phyloP scores from a whole-genome alignment of 2,797 vertebrate genomes.

The Cynodonichthys magdalenae region DNA sequence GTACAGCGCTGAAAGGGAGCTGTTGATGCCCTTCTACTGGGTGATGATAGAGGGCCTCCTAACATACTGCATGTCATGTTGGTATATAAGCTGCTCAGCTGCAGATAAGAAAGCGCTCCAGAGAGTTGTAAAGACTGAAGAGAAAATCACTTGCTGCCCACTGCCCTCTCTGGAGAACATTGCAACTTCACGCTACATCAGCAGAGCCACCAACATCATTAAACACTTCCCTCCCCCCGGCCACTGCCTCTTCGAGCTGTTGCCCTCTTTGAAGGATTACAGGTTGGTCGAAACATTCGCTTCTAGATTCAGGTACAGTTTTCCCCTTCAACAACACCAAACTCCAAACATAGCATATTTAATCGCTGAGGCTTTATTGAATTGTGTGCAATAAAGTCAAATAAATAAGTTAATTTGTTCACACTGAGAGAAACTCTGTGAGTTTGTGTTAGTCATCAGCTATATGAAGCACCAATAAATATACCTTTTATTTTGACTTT shows the following conservation, averaged over 20 bases:
- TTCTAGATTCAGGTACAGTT: background rate
- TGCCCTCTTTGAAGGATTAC: background rate
- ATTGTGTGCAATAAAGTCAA: background rate
- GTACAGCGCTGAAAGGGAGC: background rate
- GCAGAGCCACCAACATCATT: background rate
- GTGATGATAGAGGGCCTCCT: background rate
- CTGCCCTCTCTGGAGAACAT: constrained; percentile 6
- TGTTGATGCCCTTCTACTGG: background rate
- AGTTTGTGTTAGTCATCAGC: background rate
- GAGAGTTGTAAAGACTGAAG: background rate
- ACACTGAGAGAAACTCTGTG: background rate
- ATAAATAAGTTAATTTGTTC: too few species aligned
- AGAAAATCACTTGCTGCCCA: constrained; percentile 2
- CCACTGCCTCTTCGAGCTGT: background rate
- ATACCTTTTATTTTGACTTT: background rate
- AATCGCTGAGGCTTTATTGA: background rate
- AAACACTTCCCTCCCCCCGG: background rate
- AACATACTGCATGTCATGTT: background rate
- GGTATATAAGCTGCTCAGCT: background rate
- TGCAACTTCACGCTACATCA: background rate
- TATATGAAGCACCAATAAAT: constrained; percentile 9
- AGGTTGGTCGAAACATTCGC: background rate
- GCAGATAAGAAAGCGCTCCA: constrained; percentile 1
- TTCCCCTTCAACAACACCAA: background rate
- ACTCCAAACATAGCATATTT: too few species aligned